Evolutionary conservation across 2,888 invertebrate species (phyloP).

Genomic region (Balanococcus diminutus): DNA sequence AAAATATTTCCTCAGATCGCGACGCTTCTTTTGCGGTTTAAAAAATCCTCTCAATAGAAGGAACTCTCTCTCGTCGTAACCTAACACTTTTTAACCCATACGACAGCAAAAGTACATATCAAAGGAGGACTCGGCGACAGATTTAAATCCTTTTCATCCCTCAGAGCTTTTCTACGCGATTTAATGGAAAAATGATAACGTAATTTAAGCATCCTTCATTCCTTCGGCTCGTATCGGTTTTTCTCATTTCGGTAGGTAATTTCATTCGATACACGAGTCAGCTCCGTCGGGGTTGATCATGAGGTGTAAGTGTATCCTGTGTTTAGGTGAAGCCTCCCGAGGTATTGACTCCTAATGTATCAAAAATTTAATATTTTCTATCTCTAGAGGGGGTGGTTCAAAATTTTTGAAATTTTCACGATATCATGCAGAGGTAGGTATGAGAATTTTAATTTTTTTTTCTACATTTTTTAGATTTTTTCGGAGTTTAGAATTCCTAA

Average conservation of each 20-base stretch:
- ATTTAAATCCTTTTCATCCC: neutral
- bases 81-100: neutral
- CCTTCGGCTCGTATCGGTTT: neutral
- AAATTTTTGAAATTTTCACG: no score
- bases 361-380: no score
- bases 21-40: neutral
- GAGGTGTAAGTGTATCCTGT: no score
- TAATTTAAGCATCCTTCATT: neutral
- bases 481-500: no score
- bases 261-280: neutral
- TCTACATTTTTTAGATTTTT: no score
- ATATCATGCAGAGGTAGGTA: no score
- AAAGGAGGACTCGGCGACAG: neutral
- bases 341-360: no score
- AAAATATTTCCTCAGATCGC: neutral
- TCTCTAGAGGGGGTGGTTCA: no score
- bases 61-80: neutral
- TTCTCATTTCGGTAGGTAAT: no score
- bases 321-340: no score
- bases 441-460: no score
- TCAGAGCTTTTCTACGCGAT: neutral
- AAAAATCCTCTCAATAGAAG: neutral
- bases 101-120: neutral
- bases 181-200: slow-evolving; percentile 17
- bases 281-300: no score